A percentile compares a stretch with the other conserved stretches of the same genome.
Evolutionary conservation across 2,113 vertebrate genomes (phyloP).

Genomic region (Ictalurus punctatus): DNA sequence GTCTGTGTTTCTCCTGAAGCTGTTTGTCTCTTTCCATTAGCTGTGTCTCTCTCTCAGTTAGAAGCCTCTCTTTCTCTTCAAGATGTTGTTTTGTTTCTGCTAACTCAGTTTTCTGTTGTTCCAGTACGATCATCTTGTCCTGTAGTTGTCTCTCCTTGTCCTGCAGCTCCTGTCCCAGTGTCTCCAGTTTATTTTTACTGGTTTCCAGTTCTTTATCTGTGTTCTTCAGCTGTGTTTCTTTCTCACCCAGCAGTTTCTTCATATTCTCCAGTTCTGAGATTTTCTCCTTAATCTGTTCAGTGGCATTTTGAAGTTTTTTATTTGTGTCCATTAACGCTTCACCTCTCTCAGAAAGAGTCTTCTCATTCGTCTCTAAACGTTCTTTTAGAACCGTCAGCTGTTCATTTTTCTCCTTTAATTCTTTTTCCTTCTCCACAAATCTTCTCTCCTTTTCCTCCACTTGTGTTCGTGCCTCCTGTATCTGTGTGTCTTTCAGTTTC

Average conservation of each 20-base stretch:
- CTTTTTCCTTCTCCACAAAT: neutral
- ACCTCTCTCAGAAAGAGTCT: neutral
- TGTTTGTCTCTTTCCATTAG: too few relatives aligned
- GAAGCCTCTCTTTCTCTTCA: too few relatives aligned
- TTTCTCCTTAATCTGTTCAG: neutral
- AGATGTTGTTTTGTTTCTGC: too few relatives aligned
- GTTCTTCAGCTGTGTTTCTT: neutral
- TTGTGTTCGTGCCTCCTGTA: neutral
- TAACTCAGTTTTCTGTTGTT: too few relatives aligned
- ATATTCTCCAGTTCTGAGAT: conserved; percentile 13
- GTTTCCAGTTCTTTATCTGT: too few relatives aligned
- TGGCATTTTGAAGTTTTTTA: neutral
- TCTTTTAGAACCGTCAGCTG: neutral
- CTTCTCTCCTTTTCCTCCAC: neutral
- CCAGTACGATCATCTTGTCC: too few relatives aligned
- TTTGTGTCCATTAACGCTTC: neutral
- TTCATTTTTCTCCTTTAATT: neutral
- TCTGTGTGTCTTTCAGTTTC: neutral
- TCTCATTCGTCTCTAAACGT: neutral
- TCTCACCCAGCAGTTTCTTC: conserved; percentile 20
- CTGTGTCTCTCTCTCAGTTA: too few relatives aligned
- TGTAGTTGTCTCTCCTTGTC: too few relatives aligned
- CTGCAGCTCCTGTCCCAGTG: too few relatives aligned
- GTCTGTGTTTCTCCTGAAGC: too few relatives aligned
- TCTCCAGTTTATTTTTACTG: too few relatives aligned